Evolutionary conservation across 1,140 invertebrate genomes (phyloP).

Genomic region (Theocolax elegans): DNA sequence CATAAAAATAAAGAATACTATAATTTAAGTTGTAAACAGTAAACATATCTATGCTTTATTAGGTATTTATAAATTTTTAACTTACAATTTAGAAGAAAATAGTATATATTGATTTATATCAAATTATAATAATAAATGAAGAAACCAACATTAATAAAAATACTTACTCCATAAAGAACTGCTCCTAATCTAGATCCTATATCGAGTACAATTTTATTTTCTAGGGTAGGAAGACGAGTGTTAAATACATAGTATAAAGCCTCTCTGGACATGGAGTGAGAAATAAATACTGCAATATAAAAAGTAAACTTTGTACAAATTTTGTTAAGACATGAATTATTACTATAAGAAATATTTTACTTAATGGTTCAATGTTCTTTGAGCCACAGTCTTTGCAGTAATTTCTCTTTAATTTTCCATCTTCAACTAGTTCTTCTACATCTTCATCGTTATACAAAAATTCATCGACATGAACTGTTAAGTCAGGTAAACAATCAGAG

Average conservation of each 20-base stretch:
- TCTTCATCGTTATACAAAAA: slow-evolving; percentile 78
- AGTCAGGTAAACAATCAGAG: slow-evolving; percentile 69
- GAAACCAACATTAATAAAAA: too few relatives aligned
- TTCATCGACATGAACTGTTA: slow-evolving; percentile 77
- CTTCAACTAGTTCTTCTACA: slow-evolving; percentile 72
- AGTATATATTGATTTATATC: neutral
- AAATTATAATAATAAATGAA: neutral
- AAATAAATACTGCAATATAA: slow-evolving; percentile 71
- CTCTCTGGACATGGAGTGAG: slow-evolving; percentile 75
- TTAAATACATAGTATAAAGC: slow-evolving; percentile 74
- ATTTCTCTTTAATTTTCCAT: slow-evolving; percentile 71
- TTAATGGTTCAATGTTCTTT: slow-evolving; percentile 69
- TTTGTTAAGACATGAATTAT: too few relatives aligned
- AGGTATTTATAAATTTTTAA: slow-evolving; percentile 15
- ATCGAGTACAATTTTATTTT: slow-evolving; percentile 74
- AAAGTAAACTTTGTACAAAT: too few relatives aligned
- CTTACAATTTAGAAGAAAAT: neutral
- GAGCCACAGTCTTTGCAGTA: slow-evolving; percentile 77
- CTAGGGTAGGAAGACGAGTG: slow-evolving; percentile 70
- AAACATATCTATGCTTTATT: neutral
- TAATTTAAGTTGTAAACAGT: neutral
- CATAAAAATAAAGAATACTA: too few relatives aligned
- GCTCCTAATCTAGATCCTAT: slow-evolving; percentile 78
- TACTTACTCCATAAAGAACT: slow-evolving; percentile 76
- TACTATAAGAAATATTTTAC: slow-evolving; percentile 56